Percentiles rank a stretch among this genome's conserved stretches.
These are phyloP conservation scores for Acrocephalus arundinaceus DNA, from an alignment of 2,113 vertebrate species.

Conservation along the genomic window DNA sequence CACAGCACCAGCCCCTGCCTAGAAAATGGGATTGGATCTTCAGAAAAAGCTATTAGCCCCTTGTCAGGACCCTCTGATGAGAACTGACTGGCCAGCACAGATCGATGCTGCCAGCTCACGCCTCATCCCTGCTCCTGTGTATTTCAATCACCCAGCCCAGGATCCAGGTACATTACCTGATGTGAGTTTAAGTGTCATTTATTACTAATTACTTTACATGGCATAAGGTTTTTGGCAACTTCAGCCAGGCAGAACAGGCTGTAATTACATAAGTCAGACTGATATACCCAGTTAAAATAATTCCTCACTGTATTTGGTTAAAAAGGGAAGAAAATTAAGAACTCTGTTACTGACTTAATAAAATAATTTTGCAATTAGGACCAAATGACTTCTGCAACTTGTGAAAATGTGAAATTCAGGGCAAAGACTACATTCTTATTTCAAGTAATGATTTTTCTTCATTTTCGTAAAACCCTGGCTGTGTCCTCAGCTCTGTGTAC, in stretches of 20 bases:
- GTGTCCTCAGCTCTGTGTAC: neutral
- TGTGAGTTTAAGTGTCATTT: neutral
- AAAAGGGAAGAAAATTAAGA: neutral
- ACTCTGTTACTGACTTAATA: neutral
- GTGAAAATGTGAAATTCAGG: neutral
- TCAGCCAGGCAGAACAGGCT: neutral
- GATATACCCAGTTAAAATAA: conserved; percentile 28
- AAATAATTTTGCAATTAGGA: conserved; percentile 24
- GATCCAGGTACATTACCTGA: neutral
- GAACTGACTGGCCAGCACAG: conserved; percentile 43
- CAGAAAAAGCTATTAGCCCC: conserved; percentile 76
- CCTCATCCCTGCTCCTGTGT: neutral
- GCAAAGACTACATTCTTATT: neutral
- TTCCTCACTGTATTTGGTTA: conserved; percentile 11
- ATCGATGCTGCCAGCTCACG: conserved; percentile 49
- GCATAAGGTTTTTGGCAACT: neutral
- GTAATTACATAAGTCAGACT: conserved; percentile 34
- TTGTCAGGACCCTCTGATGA: conserved; percentile 72
- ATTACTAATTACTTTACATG: conserved; percentile 6
- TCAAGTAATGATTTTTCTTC: neutral
- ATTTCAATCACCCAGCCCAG: conserved; percentile 32
- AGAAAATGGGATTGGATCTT: conserved; percentile 67
- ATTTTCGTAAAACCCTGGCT: neutral
- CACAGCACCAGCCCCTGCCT: conserved; percentile 44
- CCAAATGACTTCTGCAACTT: neutral